A percentile compares a stretch with the other conserved stretches of the same genome.
phyloP scores from a whole-genome alignment of 2,888 invertebrate genomes.

The Agrochola lychnidis region DNA sequence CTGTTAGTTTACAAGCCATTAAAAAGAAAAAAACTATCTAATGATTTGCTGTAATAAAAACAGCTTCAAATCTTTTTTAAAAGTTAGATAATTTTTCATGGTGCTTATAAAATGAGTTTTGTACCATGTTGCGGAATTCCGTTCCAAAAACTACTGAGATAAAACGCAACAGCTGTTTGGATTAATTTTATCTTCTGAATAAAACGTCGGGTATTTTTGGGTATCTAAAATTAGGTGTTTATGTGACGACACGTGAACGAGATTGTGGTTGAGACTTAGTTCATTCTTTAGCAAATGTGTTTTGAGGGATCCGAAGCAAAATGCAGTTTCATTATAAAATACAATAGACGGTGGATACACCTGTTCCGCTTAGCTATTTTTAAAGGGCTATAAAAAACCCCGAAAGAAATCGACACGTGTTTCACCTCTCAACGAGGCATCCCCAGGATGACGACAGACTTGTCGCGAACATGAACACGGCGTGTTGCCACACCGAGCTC shows the following conservation, averaged over 20 bases:
- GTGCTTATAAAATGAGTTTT: conserved; percentile 38
- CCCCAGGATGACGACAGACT: too few relatives aligned
- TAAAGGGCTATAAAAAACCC: too few relatives aligned
- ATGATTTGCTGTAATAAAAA: conserved; percentile 13
- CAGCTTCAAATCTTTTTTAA: conserved; percentile 31
- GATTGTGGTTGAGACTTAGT: conserved; percentile 56
- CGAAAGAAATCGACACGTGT: too few relatives aligned
- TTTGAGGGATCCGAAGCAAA: conserved; percentile 2
- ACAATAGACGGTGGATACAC: too few relatives aligned
- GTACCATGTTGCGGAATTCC: conserved; percentile 54
- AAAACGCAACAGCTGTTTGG: conserved; percentile 80
- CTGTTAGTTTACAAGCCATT: conserved; percentile 42
- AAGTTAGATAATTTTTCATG: conserved; percentile 36
- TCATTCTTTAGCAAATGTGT: conserved; percentile 20
- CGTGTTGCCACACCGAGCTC: too few relatives aligned
- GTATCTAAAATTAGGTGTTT: conserved; percentile 75
- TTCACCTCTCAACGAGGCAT: too few relatives aligned
- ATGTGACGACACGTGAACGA: conserved; percentile 68
- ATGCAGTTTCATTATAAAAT: conserved; percentile 40
- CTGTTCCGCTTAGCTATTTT: too few relatives aligned
- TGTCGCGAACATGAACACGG: too few relatives aligned
- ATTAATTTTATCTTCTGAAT: conserved; percentile 81
- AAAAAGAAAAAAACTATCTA: conserved; percentile 20
- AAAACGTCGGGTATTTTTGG: conserved; percentile 73
- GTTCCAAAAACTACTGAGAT: conserved; percentile 64